A percentile compares a stretch with the other conserved stretches of the same genome.
Conservation (phyloP, 92 coral and sea anemone genomes). For the Pocillopora grandis region DNA sequence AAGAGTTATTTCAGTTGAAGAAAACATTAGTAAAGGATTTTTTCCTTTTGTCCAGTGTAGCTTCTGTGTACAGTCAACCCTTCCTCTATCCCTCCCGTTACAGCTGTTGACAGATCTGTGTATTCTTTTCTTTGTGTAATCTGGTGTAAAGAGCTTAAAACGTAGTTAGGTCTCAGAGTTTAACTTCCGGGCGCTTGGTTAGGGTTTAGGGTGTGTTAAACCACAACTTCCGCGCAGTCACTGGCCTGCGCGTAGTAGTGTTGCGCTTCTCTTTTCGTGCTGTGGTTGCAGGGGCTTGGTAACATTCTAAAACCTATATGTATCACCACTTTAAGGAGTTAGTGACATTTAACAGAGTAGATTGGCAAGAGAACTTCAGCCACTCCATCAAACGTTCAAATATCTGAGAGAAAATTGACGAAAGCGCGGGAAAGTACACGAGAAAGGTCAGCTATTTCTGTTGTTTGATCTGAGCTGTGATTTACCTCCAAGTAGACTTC, state of each 20-base stretch:
- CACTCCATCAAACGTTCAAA: too few relatives aligned
- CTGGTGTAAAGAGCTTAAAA: neutral
- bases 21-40: too few relatives aligned
- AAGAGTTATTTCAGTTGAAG: too few relatives aligned
- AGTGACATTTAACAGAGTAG: neutral
- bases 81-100: too few relatives aligned
- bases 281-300: neutral
- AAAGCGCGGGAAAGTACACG: too few relatives aligned
- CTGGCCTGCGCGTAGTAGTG: neutral
- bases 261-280: neutral
- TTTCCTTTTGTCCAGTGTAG: too few relatives aligned
- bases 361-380: too few relatives aligned
- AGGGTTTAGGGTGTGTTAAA: conserved; percentile 20
- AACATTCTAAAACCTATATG: neutral
- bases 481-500: neutral
- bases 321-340: neutral
- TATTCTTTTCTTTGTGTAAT: neutral
- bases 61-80: too few relatives aligned
- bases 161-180: neutral
- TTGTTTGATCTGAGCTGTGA: neutral
- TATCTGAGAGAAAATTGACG: too few relatives aligned
- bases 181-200: neutral
- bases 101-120: too few relatives aligned
- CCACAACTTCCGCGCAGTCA: conserved; percentile 20
- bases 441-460: too few relatives aligned